Conservation (phyloP, 2,888 invertebrate species). For the Philopedon plagiatum region DNA sequence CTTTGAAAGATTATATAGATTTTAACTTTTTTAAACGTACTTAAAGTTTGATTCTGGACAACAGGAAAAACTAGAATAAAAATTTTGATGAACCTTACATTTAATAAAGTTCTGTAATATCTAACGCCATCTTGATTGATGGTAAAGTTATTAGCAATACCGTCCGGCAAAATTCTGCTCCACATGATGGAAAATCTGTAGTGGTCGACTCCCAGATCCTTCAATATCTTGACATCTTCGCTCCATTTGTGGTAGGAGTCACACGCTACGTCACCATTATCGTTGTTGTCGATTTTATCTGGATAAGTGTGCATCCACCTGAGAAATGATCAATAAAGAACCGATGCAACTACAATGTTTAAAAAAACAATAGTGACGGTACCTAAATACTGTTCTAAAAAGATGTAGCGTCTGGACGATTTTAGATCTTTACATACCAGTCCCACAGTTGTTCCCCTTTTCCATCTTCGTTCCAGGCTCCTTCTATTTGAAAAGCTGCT, state of each 20-base stretch:
- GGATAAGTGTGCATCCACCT: background rate
- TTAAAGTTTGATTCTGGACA: no score
- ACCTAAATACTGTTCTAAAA: no score
- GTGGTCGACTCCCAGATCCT: constrained; percentile 71
- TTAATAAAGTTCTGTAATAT: constrained; percentile 84
- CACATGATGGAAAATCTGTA: constrained; percentile 78
- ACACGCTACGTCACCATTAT: constrained; percentile 75
- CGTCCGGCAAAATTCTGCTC: constrained; percentile 77
- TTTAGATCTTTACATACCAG: background rate
- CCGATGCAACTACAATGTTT: no score
- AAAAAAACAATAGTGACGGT: no score
- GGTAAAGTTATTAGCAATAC: constrained; percentile 29
- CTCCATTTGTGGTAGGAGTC: constrained; percentile 77
- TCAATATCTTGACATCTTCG: constrained; percentile 74
- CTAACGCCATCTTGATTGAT: constrained; percentile 70
- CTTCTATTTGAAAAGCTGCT: constrained; percentile 65
- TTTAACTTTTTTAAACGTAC: no score
- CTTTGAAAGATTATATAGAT: no score
- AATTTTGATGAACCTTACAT: constrained; percentile 61
- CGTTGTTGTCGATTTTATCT: constrained; percentile 61
- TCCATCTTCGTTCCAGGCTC: constrained; percentile 67
- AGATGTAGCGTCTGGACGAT: no score
- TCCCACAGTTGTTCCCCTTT: constrained; percentile 69
- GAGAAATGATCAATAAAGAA: background rate
- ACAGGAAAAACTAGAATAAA: no score